phyloP scores from a whole-genome alignment of 2,888 invertebrate species.

The Empis livida region DNA sequence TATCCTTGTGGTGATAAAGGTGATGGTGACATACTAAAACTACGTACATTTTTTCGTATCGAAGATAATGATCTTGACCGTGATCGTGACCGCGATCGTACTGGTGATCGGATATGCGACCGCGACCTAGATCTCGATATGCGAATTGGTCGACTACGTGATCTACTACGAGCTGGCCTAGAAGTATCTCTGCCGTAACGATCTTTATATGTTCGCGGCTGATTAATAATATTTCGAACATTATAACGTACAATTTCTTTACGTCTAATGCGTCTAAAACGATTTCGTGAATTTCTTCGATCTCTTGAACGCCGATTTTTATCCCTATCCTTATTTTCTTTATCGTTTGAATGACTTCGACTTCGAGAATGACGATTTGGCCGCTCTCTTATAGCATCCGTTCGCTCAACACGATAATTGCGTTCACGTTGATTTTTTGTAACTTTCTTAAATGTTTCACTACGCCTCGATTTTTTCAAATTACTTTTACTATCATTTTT shows the following conservation, averaged over 20 bases:
- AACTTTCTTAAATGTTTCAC: conserved; percentile 64
- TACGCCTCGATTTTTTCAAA: conserved; percentile 17
- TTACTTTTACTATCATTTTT: conserved; percentile 12
- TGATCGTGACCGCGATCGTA: conserved; percentile 12
- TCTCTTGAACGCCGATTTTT: conserved; percentile 23
- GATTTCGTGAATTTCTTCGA: conserved; percentile 18
- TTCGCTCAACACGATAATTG: conserved; percentile 61
- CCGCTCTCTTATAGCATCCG: conserved; percentile 21
- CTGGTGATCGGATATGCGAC: conserved; percentile 11
- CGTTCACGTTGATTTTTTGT: conserved; percentile 64
- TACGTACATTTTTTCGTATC: conserved; percentile 16
- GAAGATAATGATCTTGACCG: conserved; percentile 19
- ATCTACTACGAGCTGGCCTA: conserved; percentile 32
- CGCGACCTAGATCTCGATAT: conserved; percentile 28
- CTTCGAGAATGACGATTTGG: conserved; percentile 10
- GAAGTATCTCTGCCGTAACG: conserved; percentile 65
- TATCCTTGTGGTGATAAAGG: conserved; percentile 15
- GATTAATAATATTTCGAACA: conserved; percentile 57
- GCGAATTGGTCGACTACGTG: conserved; percentile 18
- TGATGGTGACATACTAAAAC: conserved; percentile 31
- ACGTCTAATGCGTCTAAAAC: conserved; percentile 40
- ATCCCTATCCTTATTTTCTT: conserved; percentile 21
- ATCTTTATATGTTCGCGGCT: conserved; percentile 51
- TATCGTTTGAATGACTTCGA: conserved; percentile 24
- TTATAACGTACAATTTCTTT: conserved; percentile 74